phyloP scores from a whole-genome alignment of 2,888 invertebrate genomes.

The Drosophila tanythrix region DNA sequence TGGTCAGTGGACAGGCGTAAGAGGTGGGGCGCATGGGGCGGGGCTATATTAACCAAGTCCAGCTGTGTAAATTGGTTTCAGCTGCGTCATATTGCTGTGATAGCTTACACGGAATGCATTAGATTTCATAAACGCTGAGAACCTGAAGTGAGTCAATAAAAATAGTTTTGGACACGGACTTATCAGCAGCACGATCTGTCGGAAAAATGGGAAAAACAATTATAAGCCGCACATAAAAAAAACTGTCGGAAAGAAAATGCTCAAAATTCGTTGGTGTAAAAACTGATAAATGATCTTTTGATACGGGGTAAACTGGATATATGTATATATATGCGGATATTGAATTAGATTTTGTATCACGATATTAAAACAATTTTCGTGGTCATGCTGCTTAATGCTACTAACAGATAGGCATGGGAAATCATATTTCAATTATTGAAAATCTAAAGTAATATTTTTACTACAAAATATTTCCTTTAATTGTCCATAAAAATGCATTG shows the following conservation, averaged over 20 bases:
- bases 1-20: not conserved
- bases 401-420: not conserved
- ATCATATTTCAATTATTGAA: not conserved
- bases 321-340: not conserved
- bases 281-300: constrained; percentile 20
- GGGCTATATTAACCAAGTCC: constrained; percentile 26
- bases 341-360: not conserved
- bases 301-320: not conserved
- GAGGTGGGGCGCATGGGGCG: not conserved
- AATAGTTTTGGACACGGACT: constrained; percentile 17
- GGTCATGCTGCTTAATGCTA: not conserved
- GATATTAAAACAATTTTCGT: constrained; percentile 6
- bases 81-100: constrained; percentile 46
- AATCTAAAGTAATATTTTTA: not conserved
- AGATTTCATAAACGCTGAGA: constrained; percentile 31
- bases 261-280: constrained; percentile 19
- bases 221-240: constrained; percentile 18
- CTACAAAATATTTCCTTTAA: not conserved
- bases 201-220: constrained; percentile 12
- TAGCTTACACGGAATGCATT: constrained; percentile 27
- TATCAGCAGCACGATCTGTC: constrained; percentile 50
- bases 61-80: constrained; percentile 60
- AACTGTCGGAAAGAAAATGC: constrained; percentile 21
- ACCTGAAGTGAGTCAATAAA: constrained; percentile 30
- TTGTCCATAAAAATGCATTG: not conserved